Evolutionary conservation across 2,113 vertebrate genomes (phyloP).

Genomic region (Henicopernis longicauda): DNA sequence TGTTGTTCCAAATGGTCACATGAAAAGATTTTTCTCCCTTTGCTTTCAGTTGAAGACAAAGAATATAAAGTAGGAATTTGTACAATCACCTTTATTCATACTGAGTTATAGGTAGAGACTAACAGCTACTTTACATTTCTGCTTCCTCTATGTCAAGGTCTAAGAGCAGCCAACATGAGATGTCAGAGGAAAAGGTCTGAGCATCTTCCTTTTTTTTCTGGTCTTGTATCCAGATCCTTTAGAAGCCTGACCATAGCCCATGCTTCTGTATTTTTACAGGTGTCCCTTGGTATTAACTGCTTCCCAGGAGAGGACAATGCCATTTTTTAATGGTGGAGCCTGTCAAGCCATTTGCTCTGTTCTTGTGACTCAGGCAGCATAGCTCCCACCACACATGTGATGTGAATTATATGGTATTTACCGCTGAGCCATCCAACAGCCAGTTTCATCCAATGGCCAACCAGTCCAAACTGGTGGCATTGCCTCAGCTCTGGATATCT

Average conservation of each 20-base stretch:
- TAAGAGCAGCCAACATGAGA: neutral
- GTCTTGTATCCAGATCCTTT: neutral
- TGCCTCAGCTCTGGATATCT: neutral
- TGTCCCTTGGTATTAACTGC: neutral
- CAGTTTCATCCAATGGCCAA: neutral
- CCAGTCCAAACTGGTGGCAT: neutral
- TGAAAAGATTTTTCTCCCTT: neutral
- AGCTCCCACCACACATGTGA: accelerated
- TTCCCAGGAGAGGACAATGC: neutral
- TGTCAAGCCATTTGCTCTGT: neutral
- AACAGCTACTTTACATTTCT: neutral
- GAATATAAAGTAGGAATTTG: neutral
- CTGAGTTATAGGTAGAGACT: neutral
- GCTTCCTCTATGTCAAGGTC: neutral
- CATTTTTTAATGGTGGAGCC: neutral
- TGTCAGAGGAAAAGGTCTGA: neutral
- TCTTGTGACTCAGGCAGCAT: neutral
- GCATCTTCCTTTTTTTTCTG: neutral
- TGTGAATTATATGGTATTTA: neutral
- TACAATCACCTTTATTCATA: neutral
- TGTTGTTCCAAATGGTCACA: slow-evolving; percentile 5
- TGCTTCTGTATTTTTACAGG: neutral
- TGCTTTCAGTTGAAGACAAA: neutral
- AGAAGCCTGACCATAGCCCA: neutral
- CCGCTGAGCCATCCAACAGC: neutral